Percentiles rank a stretch among this genome's conserved stretches.
Evolutionary conservation across 2,888 invertebrate genomes (phyloP).

Genomic region (Chaetogeoica ovagalla): DNA sequence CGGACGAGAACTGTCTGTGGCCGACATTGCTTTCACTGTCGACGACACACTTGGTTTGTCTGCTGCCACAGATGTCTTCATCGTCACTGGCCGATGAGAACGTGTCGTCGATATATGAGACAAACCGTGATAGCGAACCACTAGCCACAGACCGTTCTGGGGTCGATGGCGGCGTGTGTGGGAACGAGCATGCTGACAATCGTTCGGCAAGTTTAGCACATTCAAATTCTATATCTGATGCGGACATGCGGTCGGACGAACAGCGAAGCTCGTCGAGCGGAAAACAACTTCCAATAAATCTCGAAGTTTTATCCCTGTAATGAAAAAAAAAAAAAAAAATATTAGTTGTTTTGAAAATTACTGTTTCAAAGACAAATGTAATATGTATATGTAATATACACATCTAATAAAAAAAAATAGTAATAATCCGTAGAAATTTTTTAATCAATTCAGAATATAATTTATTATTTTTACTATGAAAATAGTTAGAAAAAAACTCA

Average conservation of each 20-base stretch:
- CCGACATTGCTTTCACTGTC: conserved; percentile 54
- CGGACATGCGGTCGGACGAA: conserved; percentile 59
- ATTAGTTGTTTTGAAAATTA: neutral
- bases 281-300: conserved; percentile 65
- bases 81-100: conserved; percentile 56
- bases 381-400: no score
- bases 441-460: no score
- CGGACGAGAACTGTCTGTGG: conserved; percentile 57
- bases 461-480: no score
- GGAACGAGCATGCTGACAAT: conserved; percentile 57
- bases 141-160: conserved; percentile 52
- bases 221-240: conserved; percentile 54
- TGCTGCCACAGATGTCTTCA: conserved; percentile 33
- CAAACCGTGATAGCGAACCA: conserved; percentile 56
- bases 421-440: no score
- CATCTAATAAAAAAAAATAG: no score
- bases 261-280: conserved; percentile 62
- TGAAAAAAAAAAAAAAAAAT: conserved; percentile 23
- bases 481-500: no score
- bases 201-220: conserved; percentile 57
- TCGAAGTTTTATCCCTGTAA: conserved; percentile 60
- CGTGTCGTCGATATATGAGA: conserved; percentile 58
- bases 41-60: neutral
- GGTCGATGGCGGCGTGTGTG: conserved; percentile 54
- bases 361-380: no score